Base-by-base conservation (phyloP, 2,797 vertebrate species). In the Calcarius lapponicus region DNA sequence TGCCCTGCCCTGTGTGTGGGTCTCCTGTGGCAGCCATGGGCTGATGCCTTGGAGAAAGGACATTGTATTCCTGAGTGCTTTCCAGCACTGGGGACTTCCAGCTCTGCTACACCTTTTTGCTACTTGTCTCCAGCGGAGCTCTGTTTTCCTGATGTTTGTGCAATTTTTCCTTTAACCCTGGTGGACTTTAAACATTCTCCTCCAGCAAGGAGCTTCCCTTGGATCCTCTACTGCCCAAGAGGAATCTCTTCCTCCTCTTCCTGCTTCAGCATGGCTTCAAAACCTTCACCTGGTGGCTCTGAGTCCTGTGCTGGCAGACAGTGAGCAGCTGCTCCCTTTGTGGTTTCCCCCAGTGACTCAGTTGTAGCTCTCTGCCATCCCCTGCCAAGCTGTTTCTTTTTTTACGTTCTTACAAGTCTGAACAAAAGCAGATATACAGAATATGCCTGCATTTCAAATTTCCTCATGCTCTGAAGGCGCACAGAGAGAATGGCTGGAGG, bases 1-100 rank as follows among this genome's bases (percentile, higher is more conserved):
- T 72, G 38, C 8, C 67, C 64, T 53, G 66, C 0, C 1, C 13
- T 0, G 0, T 21, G 7, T 11, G n/a, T 10, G 21, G 29, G 10
- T 8, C 6, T 79, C 12, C 78, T 81, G 16, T 19, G n/a, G 16
- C 1, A 48, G 26, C 45, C 7, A 2, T 17, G 64, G 82, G 31
- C 40, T 16, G 14, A 13, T n/a, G 50, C 42, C 62, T 56, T 3
- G 6, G 67, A 53, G 48, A 69, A n/a, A 53, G 51, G 54, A 36
- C 22, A 14, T 11, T 2, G 2, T 10, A 22, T 53, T 88, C 70
- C n/a, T 31, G 29, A 32, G 42, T 11, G 34, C 26, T 72, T 75
- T 47, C 24, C 71, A 54, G 72, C 28, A 31, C 38, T 10, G 56
- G 20, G 34, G 6, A 32, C 72, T 79, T 79, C 53, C 48, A 61